Evolutionary conservation across 2,797 vertebrate species (phyloP).

Genomic region (Pseudopleuronectes americanus): DNA sequence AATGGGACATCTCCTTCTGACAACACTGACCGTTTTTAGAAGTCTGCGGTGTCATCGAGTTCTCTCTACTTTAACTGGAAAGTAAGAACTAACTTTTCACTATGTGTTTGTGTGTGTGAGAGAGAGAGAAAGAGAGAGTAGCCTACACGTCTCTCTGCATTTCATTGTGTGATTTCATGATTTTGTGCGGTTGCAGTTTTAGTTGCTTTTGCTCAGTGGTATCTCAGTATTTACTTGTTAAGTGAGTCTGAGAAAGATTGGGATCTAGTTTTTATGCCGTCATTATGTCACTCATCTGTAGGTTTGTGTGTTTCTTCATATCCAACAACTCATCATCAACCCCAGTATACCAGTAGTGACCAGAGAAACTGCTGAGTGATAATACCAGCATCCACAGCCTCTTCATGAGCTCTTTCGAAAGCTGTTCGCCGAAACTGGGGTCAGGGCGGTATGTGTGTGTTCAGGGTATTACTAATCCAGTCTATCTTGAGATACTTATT

Average conservation of each 20-base stretch:
- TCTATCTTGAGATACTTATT: background rate
- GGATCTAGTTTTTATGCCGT: background rate
- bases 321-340: background rate
- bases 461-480: background rate
- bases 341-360: background rate
- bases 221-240: background rate
- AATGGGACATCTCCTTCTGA: too few species aligned
- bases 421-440: constrained; percentile 18
- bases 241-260: background rate
- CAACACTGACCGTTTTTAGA: too few species aligned
- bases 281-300: background rate
- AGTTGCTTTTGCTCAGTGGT: background rate
- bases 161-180: constrained; percentile 15
- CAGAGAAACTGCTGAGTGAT: background rate
- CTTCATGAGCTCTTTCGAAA: background rate
- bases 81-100: too few species aligned
- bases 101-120: background rate
- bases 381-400: too few species aligned
- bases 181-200: constrained; percentile 6
- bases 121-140: background rate
- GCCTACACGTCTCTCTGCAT: background rate
- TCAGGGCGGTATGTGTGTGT: background rate
- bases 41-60: too few species aligned
- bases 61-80: too few species aligned
- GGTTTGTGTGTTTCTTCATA: background rate